Conservation (phyloP, 2,888 invertebrate genomes). For the Apamea crenata region DNA sequence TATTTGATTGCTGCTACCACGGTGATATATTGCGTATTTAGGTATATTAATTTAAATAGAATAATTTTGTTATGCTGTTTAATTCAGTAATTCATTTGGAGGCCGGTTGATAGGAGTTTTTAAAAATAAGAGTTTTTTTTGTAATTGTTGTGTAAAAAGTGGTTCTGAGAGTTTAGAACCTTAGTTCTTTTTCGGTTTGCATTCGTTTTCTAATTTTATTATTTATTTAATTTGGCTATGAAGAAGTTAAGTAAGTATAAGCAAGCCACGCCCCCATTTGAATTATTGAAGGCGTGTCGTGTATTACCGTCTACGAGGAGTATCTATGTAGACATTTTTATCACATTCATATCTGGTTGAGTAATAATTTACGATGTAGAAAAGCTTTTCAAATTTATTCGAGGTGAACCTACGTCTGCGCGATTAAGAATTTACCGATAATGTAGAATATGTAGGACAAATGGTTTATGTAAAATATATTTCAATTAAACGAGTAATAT, state of each 20-base stretch:
- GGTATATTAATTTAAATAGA: slow-evolving; percentile 50
- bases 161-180: neutral
- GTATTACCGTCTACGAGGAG: slow-evolving; percentile 17
- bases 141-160: neutral
- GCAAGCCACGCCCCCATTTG: slow-evolving; percentile 45
- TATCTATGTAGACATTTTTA: slow-evolving; percentile 58
- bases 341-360: slow-evolving; percentile 61
- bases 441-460: slow-evolving; percentile 46
- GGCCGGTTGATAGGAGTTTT: slow-evolving; percentile 26
- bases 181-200: slow-evolving; percentile 5
- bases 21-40: slow-evolving; percentile 44
- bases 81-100: slow-evolving; percentile 39
- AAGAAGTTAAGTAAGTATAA: slow-evolving; percentile 10
- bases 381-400: slow-evolving; percentile 41
- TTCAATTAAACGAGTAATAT: slow-evolving; percentile 12
- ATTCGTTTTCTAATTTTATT: neutral
- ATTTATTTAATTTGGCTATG: neutral
- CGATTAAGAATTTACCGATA: slow-evolving; percentile 45
- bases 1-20: slow-evolving; percentile 58
- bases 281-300: slow-evolving; percentile 46
- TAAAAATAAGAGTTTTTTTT: slow-evolving; percentile 13
- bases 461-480: slow-evolving; percentile 39
- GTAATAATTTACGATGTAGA: slow-evolving; percentile 63
- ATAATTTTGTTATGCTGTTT: slow-evolving; percentile 35
- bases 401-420: slow-evolving; percentile 18